Evolutionary conservation across 2,888 invertebrate species (phyloP), one percentile per base, ranked within the genome.

Genomic region (Troides aeacus): DNA sequence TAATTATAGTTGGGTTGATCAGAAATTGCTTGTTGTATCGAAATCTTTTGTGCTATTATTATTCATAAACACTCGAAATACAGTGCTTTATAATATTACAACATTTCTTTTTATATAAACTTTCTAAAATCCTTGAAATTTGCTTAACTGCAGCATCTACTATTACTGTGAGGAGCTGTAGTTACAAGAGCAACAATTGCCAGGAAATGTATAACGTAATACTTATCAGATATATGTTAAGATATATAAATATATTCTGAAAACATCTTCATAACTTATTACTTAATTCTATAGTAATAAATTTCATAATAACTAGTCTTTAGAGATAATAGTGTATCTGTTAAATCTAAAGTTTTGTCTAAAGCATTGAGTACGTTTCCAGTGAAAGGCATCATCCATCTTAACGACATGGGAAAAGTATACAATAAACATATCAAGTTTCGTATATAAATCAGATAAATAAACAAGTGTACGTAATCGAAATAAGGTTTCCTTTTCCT

Each of bases 1-100:
- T 69, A 69, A 69, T 69, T 69, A 69, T 64, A 65, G 56, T 64
- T 65, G 56, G 42, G 46, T 42, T 42, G 64, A 64, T 68, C 21
- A 50, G 57, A 62, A 24, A 64, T 64, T 12, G 68, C 64, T 23
- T 23, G 42, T 39, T 53, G 56, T 60, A 60, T 17, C 23, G 60
- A 50, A 64, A 68, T 64, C 36, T 64, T 56, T 68, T 64, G 46
- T 68, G 17, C 17, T 58, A 58, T 53, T 39, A 39, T 39, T 53
- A 68, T 53, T 8, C 53, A 53, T 64, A 24, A 21, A 12, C 18
- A 57, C 6, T 39, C n/a, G 58, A 62, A 21, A 2, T 3, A 36
- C 56, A 36, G 56, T 23, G 17, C 12, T 59, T 5, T 53, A n/a
- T 0, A 53, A 53, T 17, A 53, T 53, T 53, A n/a, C n/a, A 53